phyloP scores from a whole-genome alignment of 1,140 invertebrate species.

The Diorhabda carinulata region DNA sequence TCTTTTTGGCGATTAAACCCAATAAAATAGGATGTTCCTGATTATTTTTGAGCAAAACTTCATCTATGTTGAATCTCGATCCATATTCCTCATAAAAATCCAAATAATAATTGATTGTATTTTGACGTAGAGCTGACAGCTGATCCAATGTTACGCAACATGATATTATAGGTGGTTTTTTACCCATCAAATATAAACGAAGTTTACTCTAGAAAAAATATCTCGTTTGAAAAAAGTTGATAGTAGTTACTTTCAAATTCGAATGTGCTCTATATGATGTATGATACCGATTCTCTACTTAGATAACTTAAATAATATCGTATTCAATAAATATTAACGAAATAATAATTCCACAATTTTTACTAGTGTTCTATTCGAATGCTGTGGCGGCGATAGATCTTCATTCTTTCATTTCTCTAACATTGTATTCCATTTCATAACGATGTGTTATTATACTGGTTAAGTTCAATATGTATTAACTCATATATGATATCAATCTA shows the following conservation, averaged over 20 bases:
- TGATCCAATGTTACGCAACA: slow-evolving; percentile 41
- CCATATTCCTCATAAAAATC: slow-evolving; percentile 39
- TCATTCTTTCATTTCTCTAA: too few species aligned
- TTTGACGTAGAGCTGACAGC: slow-evolving; percentile 32
- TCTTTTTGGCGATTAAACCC: slow-evolving; percentile 37
- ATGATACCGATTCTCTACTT: slow-evolving; percentile 8
- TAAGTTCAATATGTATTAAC: too few species aligned
- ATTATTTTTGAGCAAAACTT: slow-evolving; percentile 22
- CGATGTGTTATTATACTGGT: too few species aligned
- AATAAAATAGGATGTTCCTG: slow-evolving; percentile 29
- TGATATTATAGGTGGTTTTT: slow-evolving; percentile 33
- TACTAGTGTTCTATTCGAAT: too few species aligned
- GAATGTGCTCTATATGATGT: neutral
- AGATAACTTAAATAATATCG: neutral
- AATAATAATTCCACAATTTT: too few species aligned
- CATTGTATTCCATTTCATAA: too few species aligned
- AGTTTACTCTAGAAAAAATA: slow-evolving; percentile 35
- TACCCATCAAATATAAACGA: slow-evolving; percentile 36
- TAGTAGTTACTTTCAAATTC: neutral
- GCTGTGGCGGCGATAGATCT: too few species aligned
- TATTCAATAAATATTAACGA: too few species aligned
- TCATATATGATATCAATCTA: too few species aligned
- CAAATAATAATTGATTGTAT: slow-evolving; percentile 36
- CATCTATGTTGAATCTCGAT: slow-evolving; percentile 32
- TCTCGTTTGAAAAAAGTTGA: too few species aligned